Base-by-base conservation (phyloP, 2,797 vertebrate species). In the Sphenopsis melanotis region DNA sequence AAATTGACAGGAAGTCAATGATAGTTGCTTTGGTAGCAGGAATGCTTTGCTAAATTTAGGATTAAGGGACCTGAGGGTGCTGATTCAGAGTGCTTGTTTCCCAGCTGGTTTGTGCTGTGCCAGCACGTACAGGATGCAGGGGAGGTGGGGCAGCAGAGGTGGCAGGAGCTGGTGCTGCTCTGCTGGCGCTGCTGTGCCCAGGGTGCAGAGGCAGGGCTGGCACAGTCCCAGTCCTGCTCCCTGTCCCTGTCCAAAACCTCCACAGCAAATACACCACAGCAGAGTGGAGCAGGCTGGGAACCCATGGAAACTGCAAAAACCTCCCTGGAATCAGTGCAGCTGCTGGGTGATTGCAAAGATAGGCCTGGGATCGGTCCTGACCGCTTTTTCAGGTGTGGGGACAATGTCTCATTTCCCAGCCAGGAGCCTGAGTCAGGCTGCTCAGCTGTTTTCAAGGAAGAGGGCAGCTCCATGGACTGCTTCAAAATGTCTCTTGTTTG, bases 261-360 rank as follows among this genome's bases (percentile, higher is more conserved):
- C 47, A 41, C 10, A 1, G 12, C 20, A 50, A 26, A 47, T 2
- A 1, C 12, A 2, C 20, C 16, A 2, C 36, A 11, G 26, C 10
- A 30, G 4, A 9, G 16, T 6, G 49, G 18, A 10, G n/a, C 12
- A 63, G 34, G 1, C 0, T 42, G 39, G 29, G 60, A 50, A 2
- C 7, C 32, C n/a, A 4, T 0, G 41, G 9, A 9, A 70, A 6
- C 42, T 60, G 46, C 46, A 9, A 6, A 27, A 57, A 6, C 53
- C 32, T 66, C 12, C 39, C 30, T 8, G 6, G 26, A 12, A 10
- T 3, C 32, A 0, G 14, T 9, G 22, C 9, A 23, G 15, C 1
- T 30, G 20, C 32, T 69, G 79, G 59, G 4, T 37, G 49, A 7
- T 50, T 7, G 2, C 57, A 46, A 3, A 41, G 37, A 13, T 0